These are phyloP conservation scores for Dallia pectoralis DNA, from an alignment of 2,797 vertebrate genomes.

Conservation along the genomic window DNA sequence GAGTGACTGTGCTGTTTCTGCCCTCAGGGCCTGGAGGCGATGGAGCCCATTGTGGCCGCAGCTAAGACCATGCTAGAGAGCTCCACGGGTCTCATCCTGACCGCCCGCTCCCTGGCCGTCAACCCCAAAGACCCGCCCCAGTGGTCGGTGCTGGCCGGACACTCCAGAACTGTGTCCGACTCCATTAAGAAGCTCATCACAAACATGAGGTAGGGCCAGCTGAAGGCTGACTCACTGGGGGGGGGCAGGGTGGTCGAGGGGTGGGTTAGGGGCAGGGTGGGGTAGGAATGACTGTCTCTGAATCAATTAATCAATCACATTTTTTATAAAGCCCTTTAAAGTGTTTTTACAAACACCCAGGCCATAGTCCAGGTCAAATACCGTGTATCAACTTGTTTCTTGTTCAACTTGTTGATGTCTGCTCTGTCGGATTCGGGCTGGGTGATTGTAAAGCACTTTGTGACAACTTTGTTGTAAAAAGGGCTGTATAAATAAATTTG, in stretches of 20 bases:
- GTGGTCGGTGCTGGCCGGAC: constrained; percentile 94
- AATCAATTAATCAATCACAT: too few relatives aligned
- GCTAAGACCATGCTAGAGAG: constrained; percentile 96
- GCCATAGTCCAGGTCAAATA: too few relatives aligned
- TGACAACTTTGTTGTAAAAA: too few relatives aligned
- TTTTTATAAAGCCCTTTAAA: too few relatives aligned
- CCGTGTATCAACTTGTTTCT: too few relatives aligned
- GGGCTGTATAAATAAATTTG: too few relatives aligned
- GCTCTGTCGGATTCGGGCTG: too few relatives aligned
- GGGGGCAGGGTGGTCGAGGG: background rate
- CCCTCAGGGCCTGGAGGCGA: constrained; percentile 86
- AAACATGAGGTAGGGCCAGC: constrained; percentile 88
- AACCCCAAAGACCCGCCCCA: constrained; percentile 96
- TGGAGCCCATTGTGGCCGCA: constrained; percentile 91
- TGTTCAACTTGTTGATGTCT: too few relatives aligned
- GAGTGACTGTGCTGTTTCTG: background rate
- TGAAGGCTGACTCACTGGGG: background rate
- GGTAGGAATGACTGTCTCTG: too few relatives aligned
- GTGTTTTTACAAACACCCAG: too few relatives aligned
- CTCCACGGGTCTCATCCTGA: constrained; percentile 94
- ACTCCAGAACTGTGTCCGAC: constrained; percentile 95
- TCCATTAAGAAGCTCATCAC: constrained; percentile 99
- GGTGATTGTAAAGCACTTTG: too few relatives aligned
- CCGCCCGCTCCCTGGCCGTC: constrained; percentile 91
- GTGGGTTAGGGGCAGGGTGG: too few relatives aligned